Evolutionary conservation across 2,888 invertebrate genomes (phyloP).

Genomic region (Polydrusus cervinus): DNA sequence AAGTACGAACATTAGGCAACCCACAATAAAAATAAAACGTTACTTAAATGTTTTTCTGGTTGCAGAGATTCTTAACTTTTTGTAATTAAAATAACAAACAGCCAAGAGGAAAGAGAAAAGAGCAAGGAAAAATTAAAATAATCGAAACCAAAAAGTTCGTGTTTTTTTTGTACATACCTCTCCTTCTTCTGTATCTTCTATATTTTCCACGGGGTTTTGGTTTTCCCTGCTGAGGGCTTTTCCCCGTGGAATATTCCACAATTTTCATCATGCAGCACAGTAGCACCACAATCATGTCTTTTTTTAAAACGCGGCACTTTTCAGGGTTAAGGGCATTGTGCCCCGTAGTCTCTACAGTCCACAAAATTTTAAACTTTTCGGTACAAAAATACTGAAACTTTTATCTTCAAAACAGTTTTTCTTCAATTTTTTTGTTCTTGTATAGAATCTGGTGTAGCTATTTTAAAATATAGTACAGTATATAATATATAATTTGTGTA

Average conservation of each 20-base stretch:
- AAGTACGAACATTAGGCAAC: conserved; percentile 2
- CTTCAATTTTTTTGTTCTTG: no score
- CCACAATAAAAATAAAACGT: neutral
- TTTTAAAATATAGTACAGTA: no score
- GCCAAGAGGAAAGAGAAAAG: no score
- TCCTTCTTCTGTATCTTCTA: conserved; percentile 37
- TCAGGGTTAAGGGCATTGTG: conserved; percentile 26
- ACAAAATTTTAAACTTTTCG: neutral
- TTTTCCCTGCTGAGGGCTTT: conserved; percentile 53
- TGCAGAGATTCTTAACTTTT: neutral
- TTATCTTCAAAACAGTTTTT: no score
- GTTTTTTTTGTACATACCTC: conserved; percentile 20
- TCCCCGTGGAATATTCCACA: conserved; percentile 73
- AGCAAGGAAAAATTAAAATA: no score
- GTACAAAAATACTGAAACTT: no score
- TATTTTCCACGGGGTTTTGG: conserved; percentile 42
- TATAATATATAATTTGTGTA: no score
- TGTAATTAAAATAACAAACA: no score
- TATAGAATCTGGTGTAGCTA: no score
- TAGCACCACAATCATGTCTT: conserved; percentile 74
- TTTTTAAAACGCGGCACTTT: conserved; percentile 26
- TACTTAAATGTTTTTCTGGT: neutral
- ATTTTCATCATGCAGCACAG: conserved; percentile 78
- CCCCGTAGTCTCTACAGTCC: neutral
- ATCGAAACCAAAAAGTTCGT: no score